Conservation (phyloP, 1,140 invertebrate genomes). For the Caenorhabditis brenneri region DNA sequence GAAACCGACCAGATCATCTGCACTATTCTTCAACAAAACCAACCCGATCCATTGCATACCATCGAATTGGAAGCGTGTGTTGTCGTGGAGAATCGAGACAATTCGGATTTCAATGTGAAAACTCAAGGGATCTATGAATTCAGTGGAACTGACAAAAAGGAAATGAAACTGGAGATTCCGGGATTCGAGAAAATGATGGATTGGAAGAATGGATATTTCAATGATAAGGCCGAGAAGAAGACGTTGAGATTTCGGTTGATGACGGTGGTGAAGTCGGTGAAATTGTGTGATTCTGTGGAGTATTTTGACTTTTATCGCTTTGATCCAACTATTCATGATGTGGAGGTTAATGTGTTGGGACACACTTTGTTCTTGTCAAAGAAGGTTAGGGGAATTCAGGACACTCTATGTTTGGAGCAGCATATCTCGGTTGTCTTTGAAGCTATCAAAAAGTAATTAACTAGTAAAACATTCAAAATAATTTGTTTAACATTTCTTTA, state of each 20-base stretch:
- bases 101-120: not conserved
- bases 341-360: not conserved
- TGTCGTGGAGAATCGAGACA: not conserved
- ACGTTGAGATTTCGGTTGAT: not conserved
- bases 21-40: not conserved
- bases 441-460: no score
- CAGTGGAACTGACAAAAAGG: no score
- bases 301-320: not conserved
- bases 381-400: not conserved
- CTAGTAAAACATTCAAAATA: no score
- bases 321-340: not conserved
- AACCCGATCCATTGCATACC: not conserved
- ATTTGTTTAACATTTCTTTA: no score
- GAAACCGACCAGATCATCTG: not conserved
- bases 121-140: not conserved
- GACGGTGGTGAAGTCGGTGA: not conserved
- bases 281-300: slow-evolving; percentile 12
- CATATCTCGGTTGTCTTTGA: no score
- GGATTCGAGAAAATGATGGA: not conserved
- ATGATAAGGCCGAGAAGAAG: not conserved
- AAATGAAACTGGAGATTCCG: not conserved
- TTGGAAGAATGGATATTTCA: not conserved
- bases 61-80: not conserved
- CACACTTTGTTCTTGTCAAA: not conserved
- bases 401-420: no score